Conservation (phyloP, 2,888 invertebrate genomes). For the Cryptocheilus praepositus region DNA sequence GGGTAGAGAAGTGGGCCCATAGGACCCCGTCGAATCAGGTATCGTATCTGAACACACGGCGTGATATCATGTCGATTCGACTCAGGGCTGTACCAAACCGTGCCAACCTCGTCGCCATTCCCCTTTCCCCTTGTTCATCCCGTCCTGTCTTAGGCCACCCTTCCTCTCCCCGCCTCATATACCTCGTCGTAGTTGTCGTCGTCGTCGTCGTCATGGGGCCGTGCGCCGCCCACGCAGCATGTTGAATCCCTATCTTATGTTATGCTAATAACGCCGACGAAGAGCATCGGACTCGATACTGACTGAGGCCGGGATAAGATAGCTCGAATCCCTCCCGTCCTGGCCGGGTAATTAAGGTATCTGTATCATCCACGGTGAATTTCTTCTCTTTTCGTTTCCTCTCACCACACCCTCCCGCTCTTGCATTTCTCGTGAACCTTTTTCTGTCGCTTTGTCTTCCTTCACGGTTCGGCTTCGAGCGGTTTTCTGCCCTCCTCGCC, state of each 20-base stretch:
- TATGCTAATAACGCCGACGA: constrained; percentile 56
- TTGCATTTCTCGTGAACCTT: no score
- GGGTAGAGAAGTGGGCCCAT: background rate
- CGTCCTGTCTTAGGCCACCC: constrained; percentile 13
- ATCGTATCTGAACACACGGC: constrained; percentile 43
- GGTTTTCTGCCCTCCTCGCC: constrained; percentile 4
- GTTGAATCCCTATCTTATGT: constrained; percentile 46
- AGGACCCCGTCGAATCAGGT: constrained; percentile 28
- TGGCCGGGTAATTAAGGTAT: constrained; percentile 17
- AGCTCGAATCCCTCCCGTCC: background rate
- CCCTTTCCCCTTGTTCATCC: constrained; percentile 19
- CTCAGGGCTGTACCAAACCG: constrained; percentile 25
- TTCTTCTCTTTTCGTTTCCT: constrained; percentile 7
- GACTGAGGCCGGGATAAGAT: constrained; percentile 52
- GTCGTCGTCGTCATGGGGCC: constrained; percentile 32
- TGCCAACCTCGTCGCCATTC: constrained; percentile 36
- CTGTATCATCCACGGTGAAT: constrained; percentile 22
- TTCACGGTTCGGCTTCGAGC: no score
- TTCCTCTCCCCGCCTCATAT: background rate
- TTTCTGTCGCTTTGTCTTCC: no score
- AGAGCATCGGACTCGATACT: constrained; percentile 52
- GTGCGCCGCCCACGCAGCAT: constrained; percentile 52
- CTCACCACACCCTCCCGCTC: background rate
- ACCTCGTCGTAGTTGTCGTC: constrained; percentile 15
- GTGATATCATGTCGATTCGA: constrained; percentile 18